Evolutionary conservation across 2,113 vertebrate species (phyloP).

Genomic region (Pungitius pungitius): DNA sequence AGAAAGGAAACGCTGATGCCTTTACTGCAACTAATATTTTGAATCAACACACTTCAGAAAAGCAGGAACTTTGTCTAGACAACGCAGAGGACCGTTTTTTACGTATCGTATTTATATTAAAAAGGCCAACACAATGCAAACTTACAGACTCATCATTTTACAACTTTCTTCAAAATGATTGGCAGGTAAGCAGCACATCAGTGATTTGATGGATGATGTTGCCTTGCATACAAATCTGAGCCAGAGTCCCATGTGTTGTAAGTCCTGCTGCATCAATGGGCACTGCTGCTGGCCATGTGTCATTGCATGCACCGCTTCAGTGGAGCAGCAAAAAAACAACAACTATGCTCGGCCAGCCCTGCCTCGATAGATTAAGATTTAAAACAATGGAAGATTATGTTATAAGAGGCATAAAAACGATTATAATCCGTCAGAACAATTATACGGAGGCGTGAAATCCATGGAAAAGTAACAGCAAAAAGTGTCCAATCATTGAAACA

Average conservation of each 20-base stretch:
- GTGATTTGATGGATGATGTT: neutral
- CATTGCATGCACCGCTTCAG: neutral
- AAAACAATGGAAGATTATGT: neutral
- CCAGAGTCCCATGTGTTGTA: neutral
- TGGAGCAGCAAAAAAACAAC: constrained; percentile 7
- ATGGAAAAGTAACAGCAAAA: neutral
- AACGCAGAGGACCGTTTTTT: neutral
- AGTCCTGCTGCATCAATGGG: neutral
- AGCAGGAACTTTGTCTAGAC: neutral
- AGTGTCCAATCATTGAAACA: neutral
- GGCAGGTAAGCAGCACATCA: neutral
- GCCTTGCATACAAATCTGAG: neutral
- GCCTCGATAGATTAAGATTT: neutral
- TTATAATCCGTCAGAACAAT: neutral
- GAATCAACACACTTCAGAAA: neutral
- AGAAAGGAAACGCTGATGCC: constrained; percentile 1
- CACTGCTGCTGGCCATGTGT: neutral
- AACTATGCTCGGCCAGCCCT: constrained; percentile 1
- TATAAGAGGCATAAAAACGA: neutral
- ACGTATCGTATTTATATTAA: neutral
- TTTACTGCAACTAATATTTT: neutral
- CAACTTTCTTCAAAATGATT: neutral
- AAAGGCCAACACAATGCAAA: neutral
- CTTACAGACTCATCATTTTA: neutral
- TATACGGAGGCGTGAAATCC: neutral